These are phyloP conservation scores for Pristionchus japonicus DNA, from an alignment of 2,888 invertebrate species.

Conservation along the genomic window DNA sequence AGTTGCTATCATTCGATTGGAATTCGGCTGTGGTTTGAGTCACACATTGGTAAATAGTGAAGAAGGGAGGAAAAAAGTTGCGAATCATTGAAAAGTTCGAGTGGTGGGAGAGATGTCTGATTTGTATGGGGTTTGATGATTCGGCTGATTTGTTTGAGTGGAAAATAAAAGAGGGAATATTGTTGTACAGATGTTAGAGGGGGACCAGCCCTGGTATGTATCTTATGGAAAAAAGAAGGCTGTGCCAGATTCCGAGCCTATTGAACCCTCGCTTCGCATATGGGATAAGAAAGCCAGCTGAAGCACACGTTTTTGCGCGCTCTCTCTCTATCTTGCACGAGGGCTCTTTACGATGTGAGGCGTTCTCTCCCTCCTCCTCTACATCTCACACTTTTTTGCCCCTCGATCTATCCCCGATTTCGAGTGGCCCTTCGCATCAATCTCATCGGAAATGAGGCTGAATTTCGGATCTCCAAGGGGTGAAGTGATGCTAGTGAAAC, in stretches of 20 bases:
- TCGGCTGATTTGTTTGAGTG: no score
- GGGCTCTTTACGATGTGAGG: no score
- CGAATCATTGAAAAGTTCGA: not conserved
- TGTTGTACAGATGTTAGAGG: no score
- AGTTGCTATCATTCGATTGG: not conserved
- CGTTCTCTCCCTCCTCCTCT: not conserved
- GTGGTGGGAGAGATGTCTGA: not conserved
- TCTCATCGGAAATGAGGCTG: not conserved
- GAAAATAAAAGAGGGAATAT: no score
- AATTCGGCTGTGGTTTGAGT: not conserved
- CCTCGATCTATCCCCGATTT: not conserved
- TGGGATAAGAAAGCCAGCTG: not conserved
- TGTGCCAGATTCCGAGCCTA: no score
- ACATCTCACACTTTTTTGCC: not conserved
- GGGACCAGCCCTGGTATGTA: no score
- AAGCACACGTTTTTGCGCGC: constrained; percentile 7
- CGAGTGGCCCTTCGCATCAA: not conserved
- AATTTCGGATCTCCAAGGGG: no score
- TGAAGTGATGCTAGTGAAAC: not conserved
- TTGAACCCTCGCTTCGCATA: no score
- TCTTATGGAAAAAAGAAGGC: no score
- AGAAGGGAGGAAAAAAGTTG: not conserved
- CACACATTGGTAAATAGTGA: not conserved
- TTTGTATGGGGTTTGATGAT: no score
- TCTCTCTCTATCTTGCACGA: not conserved